Evolutionary conservation across 2,888 invertebrate genomes (phyloP), one percentile per base, ranked within the genome.

Genomic region (Pterobdella sp.): DNA sequence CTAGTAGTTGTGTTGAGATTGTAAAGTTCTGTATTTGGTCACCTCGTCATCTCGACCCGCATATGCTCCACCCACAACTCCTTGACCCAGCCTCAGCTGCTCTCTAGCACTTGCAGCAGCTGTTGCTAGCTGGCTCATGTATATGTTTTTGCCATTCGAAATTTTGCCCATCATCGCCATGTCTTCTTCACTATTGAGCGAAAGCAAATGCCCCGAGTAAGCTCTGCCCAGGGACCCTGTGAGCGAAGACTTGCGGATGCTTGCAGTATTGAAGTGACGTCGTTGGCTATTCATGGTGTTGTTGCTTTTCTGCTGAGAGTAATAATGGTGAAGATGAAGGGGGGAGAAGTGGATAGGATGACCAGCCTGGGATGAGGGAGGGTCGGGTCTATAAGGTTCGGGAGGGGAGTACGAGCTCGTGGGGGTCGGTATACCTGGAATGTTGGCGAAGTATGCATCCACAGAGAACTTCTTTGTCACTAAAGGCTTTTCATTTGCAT

Each of bases 211-310:
- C 3, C 71, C 71, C 3, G 71, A 71, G 22, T 71, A 71, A n/a
- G 71, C 71, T 37, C 71, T 4, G 34, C 71, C 71, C 36, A 71
- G 63, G 22, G 71, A 71, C n/a, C 71, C 71, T n/a, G 71, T 71
- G 2, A 71, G 71, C 35, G 71, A 71, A 14, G 71, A 71, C 35
- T 71, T 71, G 2, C 71, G 42, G 31, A 65, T 65, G 65, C 65
- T 35, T 34, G 65, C 65, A 3, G 65, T 65, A 34, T 65, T 32
- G 26, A n/a, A 35, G 29, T 49, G 60, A 31, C 14, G 42, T 29
- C 18, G 32, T 49, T 52, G 52, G 34, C 32, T 65, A 3, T 34
- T 26, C 60, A 56, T 56, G n/a, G 26, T 22, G 7, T 4, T n/a
- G 26, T 14, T 68, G 68, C 42, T 37, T 22, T 56, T 56, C 29